Evolutionary conservation across 2,888 invertebrate genomes (phyloP), one percentile per base, ranked within the genome.

Genomic region (Matsumyia berberina): DNA sequence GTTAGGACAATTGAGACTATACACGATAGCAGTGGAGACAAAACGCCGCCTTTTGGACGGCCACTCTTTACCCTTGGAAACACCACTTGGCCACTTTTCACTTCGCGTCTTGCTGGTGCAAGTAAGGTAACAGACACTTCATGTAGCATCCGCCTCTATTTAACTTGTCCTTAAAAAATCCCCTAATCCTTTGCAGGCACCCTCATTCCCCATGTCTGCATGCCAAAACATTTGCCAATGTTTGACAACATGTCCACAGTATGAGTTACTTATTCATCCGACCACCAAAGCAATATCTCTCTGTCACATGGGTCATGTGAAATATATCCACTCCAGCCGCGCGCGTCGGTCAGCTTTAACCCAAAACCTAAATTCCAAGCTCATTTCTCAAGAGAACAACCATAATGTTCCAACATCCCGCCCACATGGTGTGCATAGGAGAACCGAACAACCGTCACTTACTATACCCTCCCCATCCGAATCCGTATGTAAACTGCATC

Each of bases 401-500:
- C 73, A 69, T 67, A 72, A 64, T 62, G 70, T 73, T 57, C 82
- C 78, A 73, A 57, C 82, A 83, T 83, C 79, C 83, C 83, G 42
- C 83, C 83, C 79, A 83, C 83, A 83, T 73, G 53, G 17, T n/a
- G 7, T 67, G 35, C 74, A 44, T 44, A 29, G 44, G 55, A 31
- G 46, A 42, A 58, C 62, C 42, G 39, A 58, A 79, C 57, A 64
- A 46, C 74, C 74, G 42, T 67, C 33, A 64, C 60, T 24, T 4
- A n/a, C n/a, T n/a, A 31, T 44, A 39, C 31, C 29, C 55, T 19
- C 62, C 9, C 33, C 12, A 55, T 72, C 77, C 46, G 51, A 60
- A 60, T 73, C 73, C 57, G 73, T 79, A 64, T 83, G 83, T 83
- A 83, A 83, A 83, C 83, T 83, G 79, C 83, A 79, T 83, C 79